Evolutionary conservation across 2,888 invertebrate species (phyloP), one percentile per base, ranked within the genome.

Genomic region (Catocala fraxini): DNA sequence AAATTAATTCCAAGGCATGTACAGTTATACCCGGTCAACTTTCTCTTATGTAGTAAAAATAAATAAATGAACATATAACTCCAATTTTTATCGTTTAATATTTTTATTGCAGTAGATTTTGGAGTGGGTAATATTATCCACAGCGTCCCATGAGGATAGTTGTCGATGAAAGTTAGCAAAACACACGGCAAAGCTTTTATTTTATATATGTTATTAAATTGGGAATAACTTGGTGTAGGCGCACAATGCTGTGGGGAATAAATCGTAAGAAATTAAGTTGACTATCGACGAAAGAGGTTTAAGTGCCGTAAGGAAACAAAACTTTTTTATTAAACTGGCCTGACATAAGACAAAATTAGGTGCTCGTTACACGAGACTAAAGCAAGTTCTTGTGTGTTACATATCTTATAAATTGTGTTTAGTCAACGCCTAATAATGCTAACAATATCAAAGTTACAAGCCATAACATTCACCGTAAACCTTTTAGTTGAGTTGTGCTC

Each of bases 321-420:
- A 81, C 81, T 81, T 84, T 80, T 77, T 71, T 80, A 76, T 78
- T 77, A 79, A 78, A 61, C 56, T 75, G 69, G 57, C 46, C 46
- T 60, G 65, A 64, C 67, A 62, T 65, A 58, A 51, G 55, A 52
- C 48, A 59, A 62, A 54, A 65, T 63, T 70, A 65, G 46, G 46
- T 46, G 47, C 55, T 39, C 65, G 65, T 56, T 68, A 66, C 55
- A 59, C 51, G 35, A 49, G 52, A 49, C 45, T 41, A 49, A 12
- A 41, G 53, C 15, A 42, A 57, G 49, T 69, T 68, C 52, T 63
- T 68, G 46, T 63, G 42, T 59, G 12, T 11, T 70, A 34, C 59
- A 54, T 60, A 55, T 51, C 42, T 63, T 69, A 53, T 53, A n/a
- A n/a, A n/a, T 35, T 52, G n/a, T 25, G 15, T 41, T 12, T 6